Evolutionary conservation across 2,797 vertebrate species (phyloP).

Genomic region (Acipenser ruthenus): DNA sequence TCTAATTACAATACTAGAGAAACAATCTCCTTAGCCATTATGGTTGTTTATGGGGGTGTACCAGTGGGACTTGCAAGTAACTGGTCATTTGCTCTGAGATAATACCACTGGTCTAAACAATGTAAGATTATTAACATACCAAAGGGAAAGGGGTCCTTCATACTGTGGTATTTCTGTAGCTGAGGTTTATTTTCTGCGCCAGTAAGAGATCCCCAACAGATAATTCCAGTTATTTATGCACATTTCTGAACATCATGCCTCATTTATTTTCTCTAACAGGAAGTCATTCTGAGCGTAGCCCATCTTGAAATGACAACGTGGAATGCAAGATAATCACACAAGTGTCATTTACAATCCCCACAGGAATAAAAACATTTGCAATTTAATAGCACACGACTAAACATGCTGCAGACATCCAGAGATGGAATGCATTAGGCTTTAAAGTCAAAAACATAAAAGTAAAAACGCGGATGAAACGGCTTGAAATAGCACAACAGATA

Average conservation of each 20-base stretch:
- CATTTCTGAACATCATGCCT: conserved; percentile 5
- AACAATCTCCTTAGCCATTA: not conserved
- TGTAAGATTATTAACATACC: not conserved
- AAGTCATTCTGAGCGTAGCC: conserved; percentile 23
- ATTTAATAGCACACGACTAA: conserved; percentile 20
- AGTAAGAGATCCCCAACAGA: conserved; percentile 9
- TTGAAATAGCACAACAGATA: not conserved
- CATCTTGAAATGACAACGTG: conserved; percentile 27
- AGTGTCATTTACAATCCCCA: conserved; percentile 37
- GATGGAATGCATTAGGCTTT: conserved; percentile 7
- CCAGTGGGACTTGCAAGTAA: not conserved
- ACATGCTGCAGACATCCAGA: conserved; percentile 21
- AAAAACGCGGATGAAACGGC: conserved; percentile 9
- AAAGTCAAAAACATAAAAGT: not conserved
- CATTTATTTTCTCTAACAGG: conserved; percentile 20
- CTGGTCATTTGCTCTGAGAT: not conserved
- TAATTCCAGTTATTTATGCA: conserved; percentile 3
- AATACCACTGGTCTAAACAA: not conserved
- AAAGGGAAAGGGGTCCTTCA: not conserved
- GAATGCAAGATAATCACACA: conserved; percentile 24
- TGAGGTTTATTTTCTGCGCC: not conserved
- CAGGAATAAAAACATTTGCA: conserved; percentile 26
- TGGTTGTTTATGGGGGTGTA: not conserved
- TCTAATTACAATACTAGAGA: not conserved
- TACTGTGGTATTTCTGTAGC: not conserved